Base-by-base conservation (phyloP, 1,140 invertebrate species). In the Battus philenor region DNA sequence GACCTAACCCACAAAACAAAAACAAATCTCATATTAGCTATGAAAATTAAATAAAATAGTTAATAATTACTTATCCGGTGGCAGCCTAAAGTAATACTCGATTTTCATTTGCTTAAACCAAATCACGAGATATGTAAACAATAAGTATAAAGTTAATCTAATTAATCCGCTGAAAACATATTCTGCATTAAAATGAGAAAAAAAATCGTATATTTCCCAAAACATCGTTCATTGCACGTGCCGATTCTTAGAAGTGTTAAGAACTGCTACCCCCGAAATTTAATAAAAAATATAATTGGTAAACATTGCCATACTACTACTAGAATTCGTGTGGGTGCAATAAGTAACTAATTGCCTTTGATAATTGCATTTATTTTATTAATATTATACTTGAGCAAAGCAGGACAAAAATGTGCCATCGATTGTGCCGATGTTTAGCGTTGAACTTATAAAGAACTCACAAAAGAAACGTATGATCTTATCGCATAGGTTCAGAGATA, bases 31-130 rank as follows among this genome's bases (percentile, higher is more conserved):
- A 29, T 29, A 10, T 18, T 15, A 8, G 9, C n/a, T 16, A 12
- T 4, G 0, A 12, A 16, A 8, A 3, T 16, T 0, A 22, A 10
- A 11, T 36, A 1, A 10, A 11, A 1, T 16, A 46, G 20, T 12
- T 33, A n/a, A 18, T 18, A 10, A 29, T n/a, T 4, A 50, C 59
- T 67, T 44, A 67, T 59, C 63, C 29, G 63, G 63, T 13, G 63
- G 63, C 20, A 67, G 53, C 1, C 20, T 39, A 11, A 11, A 39
- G 17, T 48, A 46, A 30, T 55, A 53, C 11, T 30, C 27, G 17
- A 60, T 13, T 12, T 24, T 43, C 39, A 55, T 44, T 33, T 39
- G 36, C n/a, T n/a, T n/a, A n/a, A n/a, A n/a, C n/a, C n/a, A n/a
- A n/a, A n/a, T n/a, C n/a, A n/a, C n/a, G n/a, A n/a, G n/a, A n/a